Conservation (phyloP, 2,797 vertebrate species). For the Lacerta agilis region DNA sequence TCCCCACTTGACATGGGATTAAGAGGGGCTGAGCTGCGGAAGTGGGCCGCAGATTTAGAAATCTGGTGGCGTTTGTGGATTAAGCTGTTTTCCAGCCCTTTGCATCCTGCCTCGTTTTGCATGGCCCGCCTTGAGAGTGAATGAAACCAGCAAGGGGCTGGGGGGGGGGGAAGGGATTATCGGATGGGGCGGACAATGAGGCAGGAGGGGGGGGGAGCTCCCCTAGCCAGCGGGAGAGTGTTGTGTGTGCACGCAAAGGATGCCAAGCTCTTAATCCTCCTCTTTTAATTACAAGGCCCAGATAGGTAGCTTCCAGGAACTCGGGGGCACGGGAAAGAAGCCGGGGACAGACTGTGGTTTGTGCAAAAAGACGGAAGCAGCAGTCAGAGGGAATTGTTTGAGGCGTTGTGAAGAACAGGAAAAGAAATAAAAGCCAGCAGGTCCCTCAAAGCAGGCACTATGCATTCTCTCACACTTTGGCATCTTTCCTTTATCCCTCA, state of each 20-base stretch:
- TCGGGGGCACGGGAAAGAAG: background rate
- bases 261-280: constrained; percentile 29
- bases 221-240: background rate
- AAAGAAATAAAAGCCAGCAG: constrained; percentile 14
- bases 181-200: constrained; percentile 10
- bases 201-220: background rate
- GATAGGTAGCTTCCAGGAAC: constrained; percentile 12
- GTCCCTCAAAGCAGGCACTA: constrained; percentile 52
- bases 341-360: background rate
- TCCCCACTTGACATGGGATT: constrained; percentile 30
- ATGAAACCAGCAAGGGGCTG: background rate
- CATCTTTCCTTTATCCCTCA: constrained; percentile 34
- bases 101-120: background rate
- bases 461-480: background rate
- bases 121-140: background rate
- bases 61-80: background rate
- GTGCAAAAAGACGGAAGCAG: constrained; percentile 26
- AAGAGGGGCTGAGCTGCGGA: background rate
- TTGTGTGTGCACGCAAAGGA: background rate
- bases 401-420: constrained; percentile 33
- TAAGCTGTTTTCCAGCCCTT: constrained; percentile 12
- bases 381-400: background rate
- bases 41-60: background rate
- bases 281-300: accelerated
- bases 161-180: constrained; percentile 12